Conservation (phyloP, 2,888 invertebrate species). For the Mimas tiliae region DNA sequence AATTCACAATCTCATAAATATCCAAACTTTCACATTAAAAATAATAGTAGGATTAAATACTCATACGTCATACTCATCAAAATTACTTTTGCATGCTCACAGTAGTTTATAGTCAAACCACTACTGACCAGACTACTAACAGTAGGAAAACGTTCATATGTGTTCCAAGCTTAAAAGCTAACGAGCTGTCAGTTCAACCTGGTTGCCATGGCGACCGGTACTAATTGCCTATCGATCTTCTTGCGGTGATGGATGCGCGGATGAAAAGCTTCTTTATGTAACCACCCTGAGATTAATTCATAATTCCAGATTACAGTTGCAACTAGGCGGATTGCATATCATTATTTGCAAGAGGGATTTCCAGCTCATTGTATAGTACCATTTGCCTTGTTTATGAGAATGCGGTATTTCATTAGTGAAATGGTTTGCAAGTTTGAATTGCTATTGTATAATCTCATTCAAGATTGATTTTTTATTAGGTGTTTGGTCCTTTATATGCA, state of each 20-base stretch:
- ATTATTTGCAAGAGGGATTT: not conserved
- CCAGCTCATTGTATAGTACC: too few relatives aligned
- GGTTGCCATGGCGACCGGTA: conserved; percentile 46
- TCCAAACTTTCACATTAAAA: too few relatives aligned
- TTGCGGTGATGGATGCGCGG: conserved; percentile 29
- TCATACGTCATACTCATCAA: too few relatives aligned
- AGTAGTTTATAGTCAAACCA: too few relatives aligned
- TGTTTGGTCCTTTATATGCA: too few relatives aligned
- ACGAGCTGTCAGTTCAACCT: conserved; percentile 40
- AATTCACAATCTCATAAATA: too few relatives aligned
- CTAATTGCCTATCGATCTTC: conserved; percentile 39
- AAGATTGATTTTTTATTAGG: too few relatives aligned
- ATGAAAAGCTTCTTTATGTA: conserved; percentile 21
- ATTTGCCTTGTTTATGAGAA: not conserved
- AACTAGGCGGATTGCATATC: too few relatives aligned
- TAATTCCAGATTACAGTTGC: not conserved
- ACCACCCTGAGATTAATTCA: conserved; percentile 6
- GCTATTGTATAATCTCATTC: not conserved
- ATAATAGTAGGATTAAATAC: too few relatives aligned
- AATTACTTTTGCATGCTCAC: too few relatives aligned
- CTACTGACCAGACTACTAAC: too few relatives aligned
- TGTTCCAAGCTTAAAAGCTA: conserved; percentile 26
- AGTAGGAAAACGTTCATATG: not conserved
- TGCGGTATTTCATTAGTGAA: not conserved
- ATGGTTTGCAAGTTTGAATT: not conserved